Conservation (phyloP, 2,888 invertebrate genomes). For the Drosophila buzzatii region DNA sequence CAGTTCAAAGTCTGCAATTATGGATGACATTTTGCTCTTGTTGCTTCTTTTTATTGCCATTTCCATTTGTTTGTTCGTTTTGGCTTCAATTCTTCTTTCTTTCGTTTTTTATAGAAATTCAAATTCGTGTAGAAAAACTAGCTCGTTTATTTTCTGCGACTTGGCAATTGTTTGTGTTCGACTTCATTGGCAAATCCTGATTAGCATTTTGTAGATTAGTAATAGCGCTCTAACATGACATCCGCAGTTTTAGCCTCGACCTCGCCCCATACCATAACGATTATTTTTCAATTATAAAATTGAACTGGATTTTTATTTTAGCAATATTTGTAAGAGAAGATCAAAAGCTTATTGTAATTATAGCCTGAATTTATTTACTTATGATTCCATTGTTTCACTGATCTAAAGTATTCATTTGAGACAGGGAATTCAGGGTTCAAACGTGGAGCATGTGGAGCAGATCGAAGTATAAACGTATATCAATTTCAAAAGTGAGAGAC, state of each 20-base stretch:
- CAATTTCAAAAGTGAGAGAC: no score
- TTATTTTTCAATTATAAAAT: background rate
- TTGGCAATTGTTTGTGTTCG: constrained; percentile 43
- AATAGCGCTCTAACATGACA: constrained; percentile 36
- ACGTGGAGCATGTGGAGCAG: no score
- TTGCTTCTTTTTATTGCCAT: constrained; percentile 44
- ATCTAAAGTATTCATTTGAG: no score
- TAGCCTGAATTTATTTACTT: no score
- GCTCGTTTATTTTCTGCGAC: constrained; percentile 51
- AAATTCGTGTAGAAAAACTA: constrained; percentile 69
- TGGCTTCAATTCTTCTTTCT: background rate
- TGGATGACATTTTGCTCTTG: constrained; percentile 74
- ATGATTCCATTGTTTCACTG: no score
- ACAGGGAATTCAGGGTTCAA: no score
- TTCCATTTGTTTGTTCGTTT: constrained; percentile 31
- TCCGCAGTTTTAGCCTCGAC: background rate
- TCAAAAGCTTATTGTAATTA: no score
- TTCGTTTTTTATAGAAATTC: constrained; percentile 33
- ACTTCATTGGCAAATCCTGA: constrained; percentile 36
- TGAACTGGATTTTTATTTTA: background rate
- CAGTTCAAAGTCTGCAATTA: constrained; percentile 79
- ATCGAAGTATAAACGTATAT: no score
- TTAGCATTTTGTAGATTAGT: constrained; percentile 52
- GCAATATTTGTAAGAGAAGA: no score
- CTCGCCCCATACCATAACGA: constrained; percentile 3